A percentile compares a stretch with the other conserved stretches of the same genome.
Conservation (phyloP, 2,113 vertebrate genomes). For the Chroicocephalus ridibundus region DNA sequence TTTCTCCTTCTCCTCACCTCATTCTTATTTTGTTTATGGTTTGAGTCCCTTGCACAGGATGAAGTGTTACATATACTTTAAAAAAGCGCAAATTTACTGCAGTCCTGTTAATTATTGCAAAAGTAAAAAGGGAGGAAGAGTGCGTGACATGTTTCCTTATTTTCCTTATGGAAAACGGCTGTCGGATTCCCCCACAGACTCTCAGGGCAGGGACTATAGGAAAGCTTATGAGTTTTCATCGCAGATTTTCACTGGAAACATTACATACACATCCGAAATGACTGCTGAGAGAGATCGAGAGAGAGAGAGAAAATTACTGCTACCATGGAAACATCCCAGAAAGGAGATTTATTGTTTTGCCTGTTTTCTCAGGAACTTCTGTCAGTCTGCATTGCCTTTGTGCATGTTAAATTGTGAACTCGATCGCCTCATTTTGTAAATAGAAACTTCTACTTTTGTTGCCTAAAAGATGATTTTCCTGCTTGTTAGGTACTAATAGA, state of each 20-base stretch:
- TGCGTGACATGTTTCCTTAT: background rate
- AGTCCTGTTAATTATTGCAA: background rate
- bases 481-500: background rate
- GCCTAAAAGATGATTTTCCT: background rate
- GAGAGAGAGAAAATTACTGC: constrained; percentile 2
- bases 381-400: background rate
- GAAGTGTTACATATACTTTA: background rate
- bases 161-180: background rate
- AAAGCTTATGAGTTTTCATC: background rate
- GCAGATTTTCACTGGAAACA: background rate
- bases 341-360: background rate
- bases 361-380: background rate
- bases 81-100: background rate
- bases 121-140: background rate
- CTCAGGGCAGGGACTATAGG: background rate
- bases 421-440: background rate
- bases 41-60: background rate
- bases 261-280: background rate
- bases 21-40: background rate
- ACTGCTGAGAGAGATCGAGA: background rate
- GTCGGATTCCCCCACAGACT: background rate
- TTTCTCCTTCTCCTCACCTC: background rate
- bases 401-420: background rate
- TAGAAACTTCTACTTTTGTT: background rate
- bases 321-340: constrained; percentile 58